phyloP scores from a whole-genome alignment of 2,797 vertebrate genomes.

The Hoplostethus atlanticus region DNA sequence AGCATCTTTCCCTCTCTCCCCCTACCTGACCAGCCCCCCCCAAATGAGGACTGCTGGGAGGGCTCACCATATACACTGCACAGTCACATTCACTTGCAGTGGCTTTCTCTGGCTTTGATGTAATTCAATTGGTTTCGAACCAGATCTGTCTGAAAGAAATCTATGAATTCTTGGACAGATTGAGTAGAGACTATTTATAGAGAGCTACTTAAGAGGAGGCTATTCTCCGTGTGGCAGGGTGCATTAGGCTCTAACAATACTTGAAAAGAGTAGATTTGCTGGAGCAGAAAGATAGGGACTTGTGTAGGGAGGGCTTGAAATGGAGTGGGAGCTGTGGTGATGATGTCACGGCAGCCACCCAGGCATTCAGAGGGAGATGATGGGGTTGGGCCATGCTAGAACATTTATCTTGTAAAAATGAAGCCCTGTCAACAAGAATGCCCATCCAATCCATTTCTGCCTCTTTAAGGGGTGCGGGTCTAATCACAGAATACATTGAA shows the following conservation, averaged over 20 bases:
- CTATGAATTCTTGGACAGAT: slow-evolving; percentile 56
- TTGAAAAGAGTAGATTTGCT: slow-evolving; percentile 62
- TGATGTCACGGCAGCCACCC: slow-evolving; percentile 33
- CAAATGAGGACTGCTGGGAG: too few relatives aligned
- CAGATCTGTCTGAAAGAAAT: slow-evolving; percentile 54
- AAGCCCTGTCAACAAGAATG: slow-evolving; percentile 54
- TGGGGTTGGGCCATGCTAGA: slow-evolving; percentile 49
- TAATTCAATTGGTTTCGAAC: slow-evolving; percentile 40
- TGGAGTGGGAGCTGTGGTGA: slow-evolving; percentile 35
- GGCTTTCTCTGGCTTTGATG: slow-evolving; percentile 17
- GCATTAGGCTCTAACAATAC: slow-evolving; percentile 69
- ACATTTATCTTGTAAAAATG: slow-evolving; percentile 41
- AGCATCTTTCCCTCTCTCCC: background rate
- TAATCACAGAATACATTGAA: slow-evolving; percentile 70
- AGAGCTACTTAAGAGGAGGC: slow-evolving; percentile 21
- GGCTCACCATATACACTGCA: too few relatives aligned
- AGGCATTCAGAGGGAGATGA: slow-evolving; percentile 44
- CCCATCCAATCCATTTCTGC: slow-evolving; percentile 21
- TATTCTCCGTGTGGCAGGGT: slow-evolving; percentile 59
- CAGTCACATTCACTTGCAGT: too few relatives aligned
- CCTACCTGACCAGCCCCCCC: background rate
- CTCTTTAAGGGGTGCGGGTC: slow-evolving; percentile 50
- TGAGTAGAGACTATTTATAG: slow-evolving; percentile 63
- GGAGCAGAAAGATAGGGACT: slow-evolving; percentile 55
- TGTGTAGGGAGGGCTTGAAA: slow-evolving; percentile 51